These are phyloP conservation scores for Taenaris catops DNA, from an alignment of 2,888 invertebrate species.

Conservation along the genomic window DNA sequence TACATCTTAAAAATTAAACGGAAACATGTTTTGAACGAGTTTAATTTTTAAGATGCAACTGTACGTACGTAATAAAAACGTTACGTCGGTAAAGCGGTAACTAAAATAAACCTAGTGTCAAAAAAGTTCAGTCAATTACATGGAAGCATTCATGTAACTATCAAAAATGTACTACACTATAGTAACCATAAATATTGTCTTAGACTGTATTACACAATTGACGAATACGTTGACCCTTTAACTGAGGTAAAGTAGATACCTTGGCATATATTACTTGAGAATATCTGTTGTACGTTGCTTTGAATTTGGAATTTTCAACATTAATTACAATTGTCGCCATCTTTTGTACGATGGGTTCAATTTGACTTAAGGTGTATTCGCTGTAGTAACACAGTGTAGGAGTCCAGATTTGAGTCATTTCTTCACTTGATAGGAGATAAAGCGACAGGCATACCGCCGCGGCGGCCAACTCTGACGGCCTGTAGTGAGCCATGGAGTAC, in stretches of 20 bases:
- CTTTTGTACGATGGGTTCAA: slow-evolving; percentile 83
- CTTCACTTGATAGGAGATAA: slow-evolving; percentile 73
- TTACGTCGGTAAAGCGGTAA: too few relatives aligned
- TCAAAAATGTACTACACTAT: too few relatives aligned
- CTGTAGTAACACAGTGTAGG: slow-evolving; percentile 88
- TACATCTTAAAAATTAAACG: too few relatives aligned
- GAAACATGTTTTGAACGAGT: too few relatives aligned
- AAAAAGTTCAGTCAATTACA: slow-evolving; percentile 26
- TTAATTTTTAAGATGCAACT: too few relatives aligned
- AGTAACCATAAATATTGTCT: too few relatives aligned
- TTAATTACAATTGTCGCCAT: slow-evolving; percentile 85
- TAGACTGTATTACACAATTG: too few relatives aligned
- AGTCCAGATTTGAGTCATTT: slow-evolving; percentile 82
- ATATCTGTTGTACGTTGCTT: slow-evolving; percentile 86
- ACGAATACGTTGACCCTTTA: slow-evolving; percentile 65
- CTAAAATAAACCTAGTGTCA: slow-evolving; percentile 25
- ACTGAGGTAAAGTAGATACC: slow-evolving; percentile 82
- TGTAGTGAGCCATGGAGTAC: slow-evolving; percentile 87
- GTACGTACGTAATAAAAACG: too few relatives aligned
- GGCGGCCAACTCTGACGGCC: slow-evolving; percentile 92
- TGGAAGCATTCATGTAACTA: too few relatives aligned
- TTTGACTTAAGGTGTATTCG: slow-evolving; percentile 83
- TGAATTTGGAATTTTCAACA: slow-evolving; percentile 85
- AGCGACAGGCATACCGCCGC: slow-evolving; percentile 88
- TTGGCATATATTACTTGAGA: slow-evolving; percentile 75